These are phyloP conservation scores for Montipora capitata DNA, from an alignment of 92 coral and sea anemone species.

Conservation along the genomic window DNA sequence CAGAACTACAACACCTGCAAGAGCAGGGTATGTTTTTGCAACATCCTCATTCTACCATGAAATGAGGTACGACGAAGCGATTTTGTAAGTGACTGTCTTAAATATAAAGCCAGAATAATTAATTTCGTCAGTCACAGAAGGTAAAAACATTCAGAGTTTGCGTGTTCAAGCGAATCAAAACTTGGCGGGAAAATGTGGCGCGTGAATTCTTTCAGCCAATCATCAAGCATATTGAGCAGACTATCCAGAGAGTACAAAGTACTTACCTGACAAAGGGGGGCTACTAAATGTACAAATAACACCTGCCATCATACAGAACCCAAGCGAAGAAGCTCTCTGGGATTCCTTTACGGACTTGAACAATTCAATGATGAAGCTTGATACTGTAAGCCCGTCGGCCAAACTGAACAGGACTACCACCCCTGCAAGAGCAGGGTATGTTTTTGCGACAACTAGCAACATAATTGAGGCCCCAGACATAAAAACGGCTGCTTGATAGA, in stretches of 20 bases:
- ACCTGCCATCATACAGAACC: constrained; percentile 24
- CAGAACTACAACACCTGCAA: constrained; percentile 11
- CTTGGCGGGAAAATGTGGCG: too few relatives aligned
- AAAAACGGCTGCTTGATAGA: constrained; percentile 57
- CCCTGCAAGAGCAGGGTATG: constrained; percentile 15
- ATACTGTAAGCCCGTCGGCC: constrained; percentile 36
- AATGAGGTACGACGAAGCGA: too few relatives aligned
- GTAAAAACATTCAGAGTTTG: too few relatives aligned
- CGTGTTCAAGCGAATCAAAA: too few relatives aligned
- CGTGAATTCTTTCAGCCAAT: not conserved
- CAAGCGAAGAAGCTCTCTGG: constrained; percentile 19
- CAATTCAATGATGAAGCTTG: constrained; percentile 22
- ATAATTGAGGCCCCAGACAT: not conserved
- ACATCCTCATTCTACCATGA: too few relatives aligned
- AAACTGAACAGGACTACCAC: constrained; percentile 18
- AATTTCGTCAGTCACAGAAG: too few relatives aligned
- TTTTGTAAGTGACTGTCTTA: too few relatives aligned
- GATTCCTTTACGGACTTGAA: constrained; percentile 29
- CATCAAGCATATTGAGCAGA: not conserved
- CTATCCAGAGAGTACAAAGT: not conserved
- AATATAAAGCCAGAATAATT: too few relatives aligned
- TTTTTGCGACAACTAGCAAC: constrained; percentile 7
- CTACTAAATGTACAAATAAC: constrained; percentile 13
- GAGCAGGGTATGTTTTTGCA: constrained; percentile 12
- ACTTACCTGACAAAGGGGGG: constrained; percentile 48